Base-by-base conservation (phyloP, 2,113 vertebrate genomes). In the Oophaga pumilio region DNA sequence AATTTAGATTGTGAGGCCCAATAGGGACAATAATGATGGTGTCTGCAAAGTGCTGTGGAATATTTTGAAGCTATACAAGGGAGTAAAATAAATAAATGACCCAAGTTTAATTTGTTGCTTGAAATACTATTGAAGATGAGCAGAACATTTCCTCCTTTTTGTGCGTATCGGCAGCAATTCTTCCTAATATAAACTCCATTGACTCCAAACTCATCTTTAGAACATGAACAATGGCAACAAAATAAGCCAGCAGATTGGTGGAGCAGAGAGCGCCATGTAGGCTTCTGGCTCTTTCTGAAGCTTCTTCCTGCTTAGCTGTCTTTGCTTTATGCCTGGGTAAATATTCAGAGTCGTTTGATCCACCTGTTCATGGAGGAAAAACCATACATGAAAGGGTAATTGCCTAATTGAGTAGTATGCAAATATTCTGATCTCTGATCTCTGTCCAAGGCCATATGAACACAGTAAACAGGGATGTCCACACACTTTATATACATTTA, bases 261-360 rank as follows among this genome's bases (percentile, higher is more conserved):
- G 26, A 62, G 20, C 14, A 20, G 60, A 66, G 66, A 64, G 33
- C 60, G 8, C 76, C 28, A 33, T 64, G 59, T 64, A 14, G 49
- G 26, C 28, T 43, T 66, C 59, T 82, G 43, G 28, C n/a, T 49
- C 79, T 62, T 64, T 64, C 79, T 64, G 56, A 49, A 15, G 79
- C 59, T 64, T 74, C 71, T 74, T 77, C 84, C 74, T 86, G 57
- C 74, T 86, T 52, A 52, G 57, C 28, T 77, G 57, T 78, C 71
- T 76, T 43, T 77, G 84, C 60, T n/a, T 50, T 53, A 66, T 64
- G 60, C 59, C 43, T 86, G 62, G 49, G 71, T 78, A 78, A 86
- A 86, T 86, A 86, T 86, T 86, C 22, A 86, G 69, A 74, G 74
- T 86, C 53, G 84, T 86, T 86, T 86, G 84, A 86, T 86, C 84